phyloP scores from a whole-genome alignment of 2,797 vertebrate genomes.

The Tadarida brasiliensis region DNA sequence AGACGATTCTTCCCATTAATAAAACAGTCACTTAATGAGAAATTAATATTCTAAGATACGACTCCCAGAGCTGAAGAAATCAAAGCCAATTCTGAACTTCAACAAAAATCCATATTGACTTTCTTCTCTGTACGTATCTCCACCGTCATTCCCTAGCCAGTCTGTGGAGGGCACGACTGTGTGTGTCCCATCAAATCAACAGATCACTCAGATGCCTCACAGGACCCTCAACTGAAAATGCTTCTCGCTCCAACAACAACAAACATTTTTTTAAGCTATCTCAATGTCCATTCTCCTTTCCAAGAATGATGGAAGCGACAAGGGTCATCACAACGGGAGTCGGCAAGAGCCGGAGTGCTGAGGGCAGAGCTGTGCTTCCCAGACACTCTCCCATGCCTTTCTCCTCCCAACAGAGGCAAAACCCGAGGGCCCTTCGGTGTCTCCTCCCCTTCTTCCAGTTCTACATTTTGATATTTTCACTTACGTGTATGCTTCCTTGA shows the following conservation, averaged over 20 bases:
- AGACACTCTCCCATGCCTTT: neutral
- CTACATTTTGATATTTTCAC: neutral
- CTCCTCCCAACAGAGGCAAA: neutral
- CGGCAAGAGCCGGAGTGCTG: neutral
- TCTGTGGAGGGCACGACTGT: slow-evolving; percentile 86
- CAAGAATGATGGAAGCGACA: slow-evolving; percentile 64
- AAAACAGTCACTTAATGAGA: slow-evolving; percentile 70
- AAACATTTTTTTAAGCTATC: slow-evolving; percentile 67
- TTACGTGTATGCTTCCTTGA: neutral
- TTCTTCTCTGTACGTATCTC: slow-evolving; percentile 80
- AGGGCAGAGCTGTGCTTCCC: neutral
- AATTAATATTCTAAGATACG: slow-evolving; percentile 81
- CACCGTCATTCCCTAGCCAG: slow-evolving; percentile 80
- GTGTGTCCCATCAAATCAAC: slow-evolving; percentile 87
- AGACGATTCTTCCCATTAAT: slow-evolving; percentile 65
- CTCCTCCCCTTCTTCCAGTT: neutral
- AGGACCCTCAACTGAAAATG: slow-evolving; percentile 80
- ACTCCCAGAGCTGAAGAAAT: slow-evolving; percentile 79
- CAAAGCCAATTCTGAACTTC: slow-evolving; percentile 78
- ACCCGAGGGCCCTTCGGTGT: accelerated
- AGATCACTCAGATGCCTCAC: slow-evolving; percentile 82
- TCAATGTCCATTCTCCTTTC: slow-evolving; percentile 45
- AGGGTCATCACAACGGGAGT: neutral
- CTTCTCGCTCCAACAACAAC: slow-evolving; percentile 64
- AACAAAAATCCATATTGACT: slow-evolving; percentile 82